phyloP scores from a whole-genome alignment of 2,888 invertebrate species.

The Allolobophora icterica region DNA sequence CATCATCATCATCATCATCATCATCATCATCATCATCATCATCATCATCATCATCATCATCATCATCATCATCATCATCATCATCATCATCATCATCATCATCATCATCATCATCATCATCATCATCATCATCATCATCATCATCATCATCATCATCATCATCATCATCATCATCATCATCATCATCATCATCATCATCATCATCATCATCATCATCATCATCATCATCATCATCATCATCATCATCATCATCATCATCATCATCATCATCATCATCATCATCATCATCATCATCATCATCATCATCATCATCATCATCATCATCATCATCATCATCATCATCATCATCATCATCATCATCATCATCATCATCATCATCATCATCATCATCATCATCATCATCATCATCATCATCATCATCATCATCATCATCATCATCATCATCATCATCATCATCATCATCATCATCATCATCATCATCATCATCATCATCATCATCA shows the following conservation, averaged over 20 bases:
- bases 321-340: conserved; percentile 24
- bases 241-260: background rate
- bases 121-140: conserved; percentile 34
- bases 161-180: conserved; percentile 34
- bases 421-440: conserved; percentile 36
- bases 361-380: conserved; percentile 34
- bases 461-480: conserved; percentile 30
- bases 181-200: conserved; percentile 37
- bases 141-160: conserved; percentile 28
- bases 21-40: conserved; percentile 31
- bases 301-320: conserved; percentile 36
- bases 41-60: conserved; percentile 34
- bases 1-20: background rate
- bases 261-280: conserved; percentile 31
- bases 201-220: conserved; percentile 32
- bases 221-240: conserved; percentile 33
- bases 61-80: conserved; percentile 35
- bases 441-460: conserved; percentile 34
- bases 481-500: conserved; percentile 12
- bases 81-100: conserved; percentile 27
- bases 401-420: conserved; percentile 34
- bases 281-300: conserved; percentile 31
- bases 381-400: conserved; percentile 27
- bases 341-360: conserved; percentile 34
- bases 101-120: conserved; percentile 34